Evolutionary conservation across 2,888 invertebrate species (phyloP), one percentile per base, ranked within the genome.

Genomic region (Caenorhabditis afra): DNA sequence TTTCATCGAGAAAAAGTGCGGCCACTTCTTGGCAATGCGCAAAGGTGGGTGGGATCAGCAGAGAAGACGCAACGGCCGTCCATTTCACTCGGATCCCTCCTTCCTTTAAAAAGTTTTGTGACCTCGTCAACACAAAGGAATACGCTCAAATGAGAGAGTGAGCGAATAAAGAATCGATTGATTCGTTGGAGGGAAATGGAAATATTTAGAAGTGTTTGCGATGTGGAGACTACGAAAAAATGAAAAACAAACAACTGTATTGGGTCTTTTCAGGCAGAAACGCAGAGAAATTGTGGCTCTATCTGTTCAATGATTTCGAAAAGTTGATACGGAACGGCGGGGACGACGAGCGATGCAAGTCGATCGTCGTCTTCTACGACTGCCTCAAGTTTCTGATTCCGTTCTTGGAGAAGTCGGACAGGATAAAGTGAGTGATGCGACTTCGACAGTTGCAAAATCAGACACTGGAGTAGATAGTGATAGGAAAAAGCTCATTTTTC

Each of bases 261-360:
- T 45, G 18, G 35, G 23, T 14, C 12, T 11, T 53, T 62, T 22
- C 29, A 66, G 70, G 68, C n/a, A 58, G 65, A 65, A 70, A 77
- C 58, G 65, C 70, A 39, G 70, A 77, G 47, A 77, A 65, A 49
- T 35, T 70, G 2, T 65, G 65, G 70, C 59, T 65, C 7, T 58
- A 35, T 41, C 52, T 70, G 57, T 77, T 65, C 70, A 77, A 53
- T 20, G 68, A 70, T 58, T 76, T 76, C 49, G 68, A 76, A n/a
- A 68, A 68, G 57, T 10, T 59, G 12, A 59, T 68, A n/a, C 39
- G 44, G 14, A 68, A 59, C 29, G 61, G 70, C 7, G 52, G 45
- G 18, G 22, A 52, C 12, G 52, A 61, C 37, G 52, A 45, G 16
- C 52, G 35, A 12, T 52, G 29, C 59, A 59, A 50, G 20, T 50